A percentile compares a stretch with the other conserved stretches of the same genome.
phyloP scores from a whole-genome alignment of 2,888 invertebrate species.

The Parnassius orleans region DNA sequence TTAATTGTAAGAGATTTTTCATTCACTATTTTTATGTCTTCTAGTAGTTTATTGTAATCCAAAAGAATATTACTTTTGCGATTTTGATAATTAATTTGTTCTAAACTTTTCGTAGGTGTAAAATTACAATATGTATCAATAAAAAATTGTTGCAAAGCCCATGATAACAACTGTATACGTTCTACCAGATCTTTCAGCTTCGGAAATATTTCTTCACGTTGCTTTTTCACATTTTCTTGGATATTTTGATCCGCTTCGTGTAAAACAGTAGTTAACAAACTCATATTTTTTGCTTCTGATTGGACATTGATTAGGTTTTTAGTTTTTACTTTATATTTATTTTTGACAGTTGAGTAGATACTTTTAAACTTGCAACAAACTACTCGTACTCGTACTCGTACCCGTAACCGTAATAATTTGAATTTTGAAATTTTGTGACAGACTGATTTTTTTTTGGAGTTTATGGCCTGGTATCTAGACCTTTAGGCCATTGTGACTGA shows the following conservation, averaged over 20 bases:
- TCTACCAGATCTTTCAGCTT: constrained; percentile 60
- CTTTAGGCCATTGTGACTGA: too few species aligned
- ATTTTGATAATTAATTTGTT: constrained; percentile 65
- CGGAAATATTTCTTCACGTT: constrained; percentile 52
- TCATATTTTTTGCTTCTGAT: constrained; percentile 46
- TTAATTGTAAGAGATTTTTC: constrained; percentile 46
- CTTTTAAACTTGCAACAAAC: too few species aligned
- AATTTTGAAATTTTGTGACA: too few species aligned
- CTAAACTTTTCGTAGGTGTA: constrained; percentile 62
- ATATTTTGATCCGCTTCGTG: constrained; percentile 61
- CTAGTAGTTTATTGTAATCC: constrained; percentile 46
- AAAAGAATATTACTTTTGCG: constrained; percentile 55
- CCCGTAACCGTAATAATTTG: too few species aligned
- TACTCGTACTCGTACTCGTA: too few species aligned
- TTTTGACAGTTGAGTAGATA: too few species aligned
- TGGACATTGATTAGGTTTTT: too few species aligned
- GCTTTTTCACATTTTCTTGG: constrained; percentile 56
- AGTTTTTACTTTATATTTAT: too few species aligned
- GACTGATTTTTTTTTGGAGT: too few species aligned
- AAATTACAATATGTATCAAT: constrained; percentile 62
- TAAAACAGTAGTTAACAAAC: constrained; percentile 62
- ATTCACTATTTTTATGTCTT: constrained; percentile 43
- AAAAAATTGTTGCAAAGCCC: constrained; percentile 66
- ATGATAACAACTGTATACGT: constrained; percentile 62
- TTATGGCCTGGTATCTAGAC: too few species aligned